Base-by-base conservation (phyloP, 2,797 vertebrate species). In the Enteromius viviparus region DNA sequence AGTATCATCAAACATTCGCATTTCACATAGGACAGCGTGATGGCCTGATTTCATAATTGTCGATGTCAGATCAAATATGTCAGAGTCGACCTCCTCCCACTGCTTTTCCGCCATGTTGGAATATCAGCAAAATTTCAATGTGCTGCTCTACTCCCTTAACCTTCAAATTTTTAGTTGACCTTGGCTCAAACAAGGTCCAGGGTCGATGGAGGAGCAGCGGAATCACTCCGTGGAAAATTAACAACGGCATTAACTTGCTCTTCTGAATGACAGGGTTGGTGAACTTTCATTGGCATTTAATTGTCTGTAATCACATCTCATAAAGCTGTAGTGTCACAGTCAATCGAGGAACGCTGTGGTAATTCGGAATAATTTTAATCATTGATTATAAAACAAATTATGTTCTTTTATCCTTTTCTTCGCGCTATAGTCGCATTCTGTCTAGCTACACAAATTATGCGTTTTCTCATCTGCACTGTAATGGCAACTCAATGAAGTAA, bases 261-360 rank as follows among this genome's bases (percentile, higher is more conserved):
- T 15, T 77, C 42, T 78, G 72, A 83, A 74, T 80, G 86, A 71
- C 40, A 47, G 69, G 60, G 60, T 37, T 17, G 26, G 21, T 72
- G 68, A 86, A 80, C 29, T 80, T 85, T 37, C 64, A 23, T 78
- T 70, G 55, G 40, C 65, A 60, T 77, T 72, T 85, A 81, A 86
- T 87, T 80, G 85, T 17, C 60, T 76, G 15, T 71, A 86, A 84
- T 85, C 66, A 85, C 64, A 69, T 78, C 68, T 49, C 3, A 23
- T 79, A 51, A 80, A 66, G 55, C 21, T 29, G 1, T 9, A 23
- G 47, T 29, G n/a, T 21, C 2, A 26, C 23, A 21, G 62, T 78
- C 51, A 12, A 60, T 64, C 0, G 37, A 65, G n/a, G 62, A 82
- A 55, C 34, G 12, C 69, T 71, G 8, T 47, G 21, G 26, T 51